These are phyloP conservation scores for Mythimna vitellina DNA, from an alignment of 2,888 invertebrate species.

Conservation along the genomic window DNA sequence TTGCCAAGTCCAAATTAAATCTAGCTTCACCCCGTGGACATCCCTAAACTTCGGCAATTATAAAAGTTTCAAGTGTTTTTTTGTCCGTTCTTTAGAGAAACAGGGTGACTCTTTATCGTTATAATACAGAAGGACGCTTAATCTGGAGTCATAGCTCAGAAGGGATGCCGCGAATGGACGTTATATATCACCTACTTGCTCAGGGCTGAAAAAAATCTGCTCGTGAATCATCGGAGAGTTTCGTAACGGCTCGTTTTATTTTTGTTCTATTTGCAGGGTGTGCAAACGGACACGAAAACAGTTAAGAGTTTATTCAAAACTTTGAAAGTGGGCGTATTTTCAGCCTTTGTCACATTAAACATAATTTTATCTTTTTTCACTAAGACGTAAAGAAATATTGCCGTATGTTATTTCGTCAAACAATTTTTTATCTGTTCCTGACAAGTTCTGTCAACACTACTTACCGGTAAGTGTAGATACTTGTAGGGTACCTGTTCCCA, in stretches of 20 bases:
- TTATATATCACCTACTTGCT: conserved; percentile 69
- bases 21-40: conserved; percentile 65
- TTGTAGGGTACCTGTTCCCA: conserved; percentile 7
- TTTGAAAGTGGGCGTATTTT: conserved; percentile 32
- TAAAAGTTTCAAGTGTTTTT: conserved; percentile 79
- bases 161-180: conserved; percentile 68
- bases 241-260: conserved; percentile 29
- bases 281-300: conserved; percentile 35
- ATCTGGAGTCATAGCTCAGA: conserved; percentile 63
- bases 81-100: conserved; percentile 68
- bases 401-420: not conserved
- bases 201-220: conserved; percentile 67
- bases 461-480: conserved; percentile 27
- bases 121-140: conserved; percentile 50
- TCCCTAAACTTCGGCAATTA: conserved; percentile 76
- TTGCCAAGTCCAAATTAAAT: conserved; percentile 72
- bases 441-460: conserved; percentile 14
- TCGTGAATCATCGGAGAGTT: conserved; percentile 67
- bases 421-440: not conserved
- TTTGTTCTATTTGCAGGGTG: conserved; percentile 28
- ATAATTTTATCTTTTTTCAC: conserved; percentile 4
- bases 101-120: conserved; percentile 64
- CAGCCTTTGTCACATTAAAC: conserved; percentile 14
- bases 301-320: conserved; percentile 32
- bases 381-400: conserved; percentile 19